A percentile compares a stretch with the other conserved stretches of the same genome.
phyloP scores from a whole-genome alignment of 2,113 vertebrate genomes.

The Dipodomys ordii region DNA sequence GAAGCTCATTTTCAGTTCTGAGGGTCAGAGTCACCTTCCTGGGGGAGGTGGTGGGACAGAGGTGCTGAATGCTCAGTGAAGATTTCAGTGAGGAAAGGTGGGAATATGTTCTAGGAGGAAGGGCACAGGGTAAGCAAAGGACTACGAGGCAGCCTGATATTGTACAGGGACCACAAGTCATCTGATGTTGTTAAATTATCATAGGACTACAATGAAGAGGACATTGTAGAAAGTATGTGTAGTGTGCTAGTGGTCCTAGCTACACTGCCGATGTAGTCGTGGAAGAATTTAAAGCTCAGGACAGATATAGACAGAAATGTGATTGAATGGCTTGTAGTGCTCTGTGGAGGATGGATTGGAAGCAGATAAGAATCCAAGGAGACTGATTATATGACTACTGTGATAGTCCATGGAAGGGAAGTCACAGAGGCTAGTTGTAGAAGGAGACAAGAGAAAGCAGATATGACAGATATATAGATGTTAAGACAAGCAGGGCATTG shows the following conservation, averaged over 20 bases:
- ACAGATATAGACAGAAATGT: neutral
- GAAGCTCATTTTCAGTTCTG: neutral
- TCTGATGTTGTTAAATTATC: neutral
- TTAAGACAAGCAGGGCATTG: neutral
- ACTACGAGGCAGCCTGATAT: neutral
- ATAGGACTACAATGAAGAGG: no score
- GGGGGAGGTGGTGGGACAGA: neutral
- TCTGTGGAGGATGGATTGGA: neutral
- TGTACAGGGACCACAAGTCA: no score
- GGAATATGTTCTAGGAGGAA: neutral
- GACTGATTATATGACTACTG: neutral
- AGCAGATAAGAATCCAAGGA: neutral
- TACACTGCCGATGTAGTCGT: no score
- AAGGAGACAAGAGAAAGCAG: neutral
- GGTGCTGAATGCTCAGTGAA: neutral
- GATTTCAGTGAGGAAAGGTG: neutral
- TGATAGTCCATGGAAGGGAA: neutral
- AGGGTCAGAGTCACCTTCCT: neutral
- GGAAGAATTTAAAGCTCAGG: neutral
- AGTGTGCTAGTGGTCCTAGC: neutral
- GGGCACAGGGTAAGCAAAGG: neutral
- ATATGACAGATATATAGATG: neutral
- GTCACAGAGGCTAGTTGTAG: neutral
- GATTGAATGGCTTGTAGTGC: neutral
- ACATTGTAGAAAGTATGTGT: neutral